phyloP scores from a whole-genome alignment of 2,888 invertebrate genomes.

The Heliconius erato region DNA sequence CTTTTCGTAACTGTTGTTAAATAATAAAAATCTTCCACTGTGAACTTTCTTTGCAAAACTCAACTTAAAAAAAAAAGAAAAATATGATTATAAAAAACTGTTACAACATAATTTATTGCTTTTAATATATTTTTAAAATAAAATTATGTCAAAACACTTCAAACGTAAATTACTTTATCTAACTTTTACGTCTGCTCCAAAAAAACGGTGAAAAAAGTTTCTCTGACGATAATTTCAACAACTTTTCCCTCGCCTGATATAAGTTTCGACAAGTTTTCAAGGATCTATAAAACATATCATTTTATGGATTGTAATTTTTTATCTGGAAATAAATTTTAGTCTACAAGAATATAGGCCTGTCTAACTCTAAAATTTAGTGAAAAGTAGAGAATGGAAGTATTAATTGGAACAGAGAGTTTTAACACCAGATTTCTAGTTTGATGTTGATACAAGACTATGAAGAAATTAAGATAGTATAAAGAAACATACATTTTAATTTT shows the following conservation, averaged over 20 bases:
- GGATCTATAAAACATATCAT: background rate
- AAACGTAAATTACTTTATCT: conserved; percentile 7
- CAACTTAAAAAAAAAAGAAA: background rate
- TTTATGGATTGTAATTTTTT: conserved; percentile 13
- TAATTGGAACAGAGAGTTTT: too few relatives aligned
- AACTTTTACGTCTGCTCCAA: conserved; percentile 12
- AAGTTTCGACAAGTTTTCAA: conserved; percentile 15
- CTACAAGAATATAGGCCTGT: too few relatives aligned
- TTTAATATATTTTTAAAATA: conserved; percentile 13
- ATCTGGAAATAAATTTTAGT: background rate
- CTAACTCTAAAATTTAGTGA: too few relatives aligned
- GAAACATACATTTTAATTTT: too few relatives aligned
- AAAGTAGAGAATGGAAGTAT: too few relatives aligned
- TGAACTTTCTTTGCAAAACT: background rate
- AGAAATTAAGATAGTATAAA: too few relatives aligned
- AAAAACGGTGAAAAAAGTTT: conserved; percentile 11
- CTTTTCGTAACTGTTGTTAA: too few relatives aligned
- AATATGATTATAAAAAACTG: background rate
- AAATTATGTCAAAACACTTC: conserved; percentile 8
- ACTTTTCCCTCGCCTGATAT: conserved; percentile 15
- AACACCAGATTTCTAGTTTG: too few relatives aligned
- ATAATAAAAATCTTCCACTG: background rate
- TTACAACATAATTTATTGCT: background rate
- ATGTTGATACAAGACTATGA: too few relatives aligned
- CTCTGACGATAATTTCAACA: conserved; percentile 1